These are phyloP conservation scores for Drosophila suboccidentalis DNA, from an alignment of 2,888 invertebrate genomes.

Conservation along the genomic window DNA sequence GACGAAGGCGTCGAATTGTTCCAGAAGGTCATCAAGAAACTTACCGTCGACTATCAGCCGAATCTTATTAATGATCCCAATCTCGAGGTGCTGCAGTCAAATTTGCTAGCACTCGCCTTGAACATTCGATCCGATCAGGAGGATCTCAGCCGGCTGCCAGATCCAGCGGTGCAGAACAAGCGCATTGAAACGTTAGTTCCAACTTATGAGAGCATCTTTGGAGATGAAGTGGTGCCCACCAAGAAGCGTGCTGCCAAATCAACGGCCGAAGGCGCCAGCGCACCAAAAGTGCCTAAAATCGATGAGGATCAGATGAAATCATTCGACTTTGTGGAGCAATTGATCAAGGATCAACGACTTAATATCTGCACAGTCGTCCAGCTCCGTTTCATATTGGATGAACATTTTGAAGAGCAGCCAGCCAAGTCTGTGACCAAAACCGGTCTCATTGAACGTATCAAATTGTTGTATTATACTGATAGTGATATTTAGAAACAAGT, in stretches of 20 bases:
- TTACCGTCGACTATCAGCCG: conserved; percentile 88
- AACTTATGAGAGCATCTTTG: conserved; percentile 71
- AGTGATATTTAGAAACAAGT: background rate
- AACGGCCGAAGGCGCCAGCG: conserved; percentile 19
- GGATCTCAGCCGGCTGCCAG: conserved; percentile 73
- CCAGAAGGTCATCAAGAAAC: conserved; percentile 87
- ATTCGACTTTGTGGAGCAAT: conserved; percentile 58
- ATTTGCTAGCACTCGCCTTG: conserved; percentile 89
- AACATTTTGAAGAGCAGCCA: conserved; percentile 60
- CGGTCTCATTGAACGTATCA: conserved; percentile 63
- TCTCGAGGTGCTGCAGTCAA: conserved; percentile 88
- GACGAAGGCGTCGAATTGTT: conserved; percentile 87
- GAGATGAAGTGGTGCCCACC: conserved; percentile 54
- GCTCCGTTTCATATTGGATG: conserved; percentile 64
- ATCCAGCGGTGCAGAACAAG: conserved; percentile 76
- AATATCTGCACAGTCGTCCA: conserved; percentile 69
- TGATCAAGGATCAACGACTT: conserved; percentile 60
- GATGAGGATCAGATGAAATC: conserved; percentile 53
- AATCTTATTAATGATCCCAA: conserved; percentile 90
- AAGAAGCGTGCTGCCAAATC: conserved; percentile 67
- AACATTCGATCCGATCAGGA: conserved; percentile 87
- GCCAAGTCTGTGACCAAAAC: conserved; percentile 59
- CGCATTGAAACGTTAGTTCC: conserved; percentile 78
- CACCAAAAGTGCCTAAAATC: conserved; percentile 72
- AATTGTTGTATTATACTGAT: background rate